Conservation (phyloP, 2,113 vertebrate genomes). For the Odobenus rosmarus region DNA sequence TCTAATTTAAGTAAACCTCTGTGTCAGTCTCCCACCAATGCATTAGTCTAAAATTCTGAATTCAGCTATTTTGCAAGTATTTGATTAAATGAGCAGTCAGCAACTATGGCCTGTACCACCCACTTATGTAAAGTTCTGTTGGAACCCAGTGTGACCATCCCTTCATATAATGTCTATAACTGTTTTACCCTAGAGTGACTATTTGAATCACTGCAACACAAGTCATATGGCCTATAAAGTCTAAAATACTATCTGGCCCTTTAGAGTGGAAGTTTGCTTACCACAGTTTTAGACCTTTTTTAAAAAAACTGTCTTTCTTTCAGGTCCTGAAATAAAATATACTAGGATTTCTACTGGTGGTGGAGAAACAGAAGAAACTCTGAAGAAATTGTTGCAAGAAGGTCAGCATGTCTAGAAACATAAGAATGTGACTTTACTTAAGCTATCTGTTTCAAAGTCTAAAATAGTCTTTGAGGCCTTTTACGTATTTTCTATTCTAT, state of each 20-base stretch:
- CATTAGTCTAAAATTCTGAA: constrained; percentile 52
- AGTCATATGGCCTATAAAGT: neutral
- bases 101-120: neutral
- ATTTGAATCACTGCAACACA: neutral
- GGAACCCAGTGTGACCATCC: neutral
- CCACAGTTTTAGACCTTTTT: neutral
- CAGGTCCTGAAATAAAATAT: constrained; percentile 88
- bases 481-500: neutral
- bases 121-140: neutral
- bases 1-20: neutral
- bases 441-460: neutral
- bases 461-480: neutral
- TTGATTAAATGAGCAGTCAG: neutral
- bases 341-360: constrained; percentile 85
- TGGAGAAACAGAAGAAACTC: constrained; percentile 82
- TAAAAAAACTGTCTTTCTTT: constrained; percentile 21
- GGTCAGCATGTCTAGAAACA: constrained; percentile 80
- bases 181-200: neutral
- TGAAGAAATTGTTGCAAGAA: constrained; percentile 87
- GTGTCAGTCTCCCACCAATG: neutral
- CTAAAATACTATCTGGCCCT: neutral
- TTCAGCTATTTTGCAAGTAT: neutral
- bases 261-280: neutral
- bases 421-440: neutral
- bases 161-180: neutral